phyloP scores from a whole-genome alignment of 2,113 vertebrate genomes.

The Glaucomys volans region DNA sequence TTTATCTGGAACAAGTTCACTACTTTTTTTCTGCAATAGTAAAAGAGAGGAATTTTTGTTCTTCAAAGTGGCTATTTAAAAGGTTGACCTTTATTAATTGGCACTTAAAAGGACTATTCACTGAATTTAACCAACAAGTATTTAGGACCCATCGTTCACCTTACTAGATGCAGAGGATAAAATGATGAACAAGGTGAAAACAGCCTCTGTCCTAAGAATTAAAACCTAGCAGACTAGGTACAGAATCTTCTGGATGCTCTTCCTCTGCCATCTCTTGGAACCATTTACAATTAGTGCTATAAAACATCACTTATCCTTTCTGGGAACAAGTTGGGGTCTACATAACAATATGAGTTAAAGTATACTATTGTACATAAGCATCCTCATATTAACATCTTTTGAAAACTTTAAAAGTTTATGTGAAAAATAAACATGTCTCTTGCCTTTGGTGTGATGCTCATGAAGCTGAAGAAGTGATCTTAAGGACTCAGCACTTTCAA shows the following conservation, averaged over 20 bases:
- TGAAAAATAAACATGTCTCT: slow-evolving; percentile 34
- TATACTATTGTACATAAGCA: not conserved
- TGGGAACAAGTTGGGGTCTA: not conserved
- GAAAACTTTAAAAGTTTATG: not conserved
- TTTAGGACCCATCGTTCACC: rapidly evolving
- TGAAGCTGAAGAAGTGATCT: slow-evolving; percentile 87
- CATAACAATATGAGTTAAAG: not conserved
- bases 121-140: not conserved
- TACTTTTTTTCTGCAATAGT: not conserved
- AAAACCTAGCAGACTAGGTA: not conserved
- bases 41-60: slow-evolving; percentile 5
- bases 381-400: not conserved
- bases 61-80: not conserved
- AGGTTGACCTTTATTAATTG: not conserved
- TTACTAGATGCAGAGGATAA: not conserved
- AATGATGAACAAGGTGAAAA: not conserved
- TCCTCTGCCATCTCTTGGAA: not conserved
- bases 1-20: not conserved
- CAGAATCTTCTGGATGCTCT: not conserved
- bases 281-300: not conserved
- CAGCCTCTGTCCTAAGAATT: not conserved
- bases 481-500: slow-evolving; percentile 83
- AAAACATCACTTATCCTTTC: not conserved
- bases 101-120: not conserved
- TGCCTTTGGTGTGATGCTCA: slow-evolving; percentile 90